A percentile compares a stretch with the other conserved stretches of the same genome.
Evolutionary conservation across 2,888 invertebrate species (phyloP).

Genomic region (Drosophila atroscutellata): DNA sequence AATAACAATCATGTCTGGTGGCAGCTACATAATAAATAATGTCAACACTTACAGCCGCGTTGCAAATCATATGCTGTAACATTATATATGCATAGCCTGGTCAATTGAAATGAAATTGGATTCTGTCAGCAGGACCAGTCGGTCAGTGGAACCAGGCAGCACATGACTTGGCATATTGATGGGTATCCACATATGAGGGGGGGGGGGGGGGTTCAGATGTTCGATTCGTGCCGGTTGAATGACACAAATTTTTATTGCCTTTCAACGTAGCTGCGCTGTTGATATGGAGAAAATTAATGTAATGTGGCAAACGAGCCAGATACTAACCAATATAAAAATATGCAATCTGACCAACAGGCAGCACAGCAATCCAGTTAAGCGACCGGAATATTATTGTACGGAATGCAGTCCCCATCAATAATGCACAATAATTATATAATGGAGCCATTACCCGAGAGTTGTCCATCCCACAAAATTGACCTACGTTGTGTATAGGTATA

Average conservation of each 20-base stretch:
- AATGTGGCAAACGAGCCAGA: conserved; percentile 54
- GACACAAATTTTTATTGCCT: conserved; percentile 79
- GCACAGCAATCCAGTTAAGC: conserved; percentile 19
- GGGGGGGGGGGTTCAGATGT: neutral
- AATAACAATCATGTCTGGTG: conserved; percentile 41
- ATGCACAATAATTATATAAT: conserved; percentile 78
- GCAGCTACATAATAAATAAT: conserved; percentile 74
- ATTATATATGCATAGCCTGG: conserved; percentile 81
- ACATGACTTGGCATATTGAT: conserved; percentile 36
- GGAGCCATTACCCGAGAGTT: conserved; percentile 64
- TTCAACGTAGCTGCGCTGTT: conserved; percentile 56
- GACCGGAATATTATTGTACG: conserved; percentile 20
- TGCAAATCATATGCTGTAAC: conserved; percentile 71
- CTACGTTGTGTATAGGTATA: conserved; percentile 52
- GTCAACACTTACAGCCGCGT: conserved; percentile 69
- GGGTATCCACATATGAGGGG: conserved; percentile 18
- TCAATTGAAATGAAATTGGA: conserved; percentile 81
- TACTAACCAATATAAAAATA: conserved; percentile 47
- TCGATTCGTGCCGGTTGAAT: conserved; percentile 64
- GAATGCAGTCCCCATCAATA: conserved; percentile 59
- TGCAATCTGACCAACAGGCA: conserved; percentile 39
- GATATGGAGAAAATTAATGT: conserved; percentile 57
- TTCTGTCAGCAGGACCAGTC: conserved; percentile 61
- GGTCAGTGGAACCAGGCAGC: conserved; percentile 16
- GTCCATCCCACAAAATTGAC: conserved; percentile 56